Base-by-base conservation (phyloP, 2,888 invertebrate species). In the Tineola bisselliella region DNA sequence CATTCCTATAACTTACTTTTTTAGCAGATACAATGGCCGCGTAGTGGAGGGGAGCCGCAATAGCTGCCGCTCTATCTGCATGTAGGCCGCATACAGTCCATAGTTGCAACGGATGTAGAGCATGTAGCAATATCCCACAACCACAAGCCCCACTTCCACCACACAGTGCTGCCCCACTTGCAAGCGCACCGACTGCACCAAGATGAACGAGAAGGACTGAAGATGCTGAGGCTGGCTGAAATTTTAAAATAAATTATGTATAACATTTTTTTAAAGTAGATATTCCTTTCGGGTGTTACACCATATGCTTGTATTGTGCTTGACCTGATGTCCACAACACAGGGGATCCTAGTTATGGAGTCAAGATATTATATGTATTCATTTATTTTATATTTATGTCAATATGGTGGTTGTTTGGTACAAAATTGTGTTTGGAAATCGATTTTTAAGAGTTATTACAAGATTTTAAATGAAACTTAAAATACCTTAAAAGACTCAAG, bases 11-110 rank as follows among this genome's bases (percentile, higher is more conserved):
- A n/a, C 31, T 68, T 70, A 91, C 91, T 87, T 92, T 91, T 67
- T 88, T 90, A 0, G 92, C 90, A 44, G 91, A 93, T 18, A 94
- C 92, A 62, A 94, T 87, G 60, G 92, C 92, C 25, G 91, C 91
- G 77, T 94, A 94, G 72, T 94, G 94, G 63, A 94, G 77, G 0
- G 94, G 94, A 0, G 93, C 91, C 0, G 93, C 91, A 61, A 94
- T 94, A 52, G 94, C 94, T 63, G 93, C 93, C 64, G 93, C 94
- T 63, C 93, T 87, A 77, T 93, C 93, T 62, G 92, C 93, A 71
- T 94, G 94, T 63, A 94, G 86, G 4, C 93, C 94, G 66, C 93
- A 93, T 33, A 94, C 91, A 1, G 93, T 94, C 94, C 94, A 94
- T 65, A 93, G 81, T 48, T 91, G 91, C 63, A 94, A 84, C 3